Evolutionary conservation across 2,797 vertebrate species (phyloP).

Genomic region (Enteromius radiatus): DNA sequence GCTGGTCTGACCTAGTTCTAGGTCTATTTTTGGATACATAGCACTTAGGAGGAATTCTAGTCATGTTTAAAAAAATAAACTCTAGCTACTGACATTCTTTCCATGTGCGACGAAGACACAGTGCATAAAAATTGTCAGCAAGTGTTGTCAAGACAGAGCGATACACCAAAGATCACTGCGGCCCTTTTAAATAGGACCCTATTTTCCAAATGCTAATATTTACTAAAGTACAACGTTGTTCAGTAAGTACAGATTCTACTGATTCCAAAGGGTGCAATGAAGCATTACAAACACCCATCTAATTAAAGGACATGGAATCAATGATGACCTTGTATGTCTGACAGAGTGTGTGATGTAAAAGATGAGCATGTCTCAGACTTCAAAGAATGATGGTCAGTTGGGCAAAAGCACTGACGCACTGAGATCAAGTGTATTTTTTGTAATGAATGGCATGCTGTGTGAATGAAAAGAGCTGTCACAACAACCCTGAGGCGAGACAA

Average conservation of each 20-base stretch:
- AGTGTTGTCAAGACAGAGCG: not conserved
- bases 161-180: not conserved
- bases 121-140: conserved; percentile 17
- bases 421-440: conserved; percentile 7
- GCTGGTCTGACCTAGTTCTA: too few species aligned
- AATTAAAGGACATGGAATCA: conserved; percentile 12
- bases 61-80: not conserved
- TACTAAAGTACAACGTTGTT: not conserved
- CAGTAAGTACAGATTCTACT: not conserved
- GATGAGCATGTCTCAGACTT: conserved; percentile 4
- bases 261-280: conserved; percentile 1
- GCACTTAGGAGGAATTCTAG: not conserved
- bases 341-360: conserved; percentile 21
- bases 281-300: conserved; percentile 17
- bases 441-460: conserved; percentile 38
- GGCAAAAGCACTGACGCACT: conserved; percentile 21
- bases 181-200: not conserved
- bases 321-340: conserved; percentile 12
- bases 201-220: not conserved
- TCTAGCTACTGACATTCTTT: conserved; percentile 36
- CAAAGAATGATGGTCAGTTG: not conserved
- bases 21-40: conserved; percentile 4
- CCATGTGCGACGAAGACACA: not conserved
- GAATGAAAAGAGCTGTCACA: conserved; percentile 24
- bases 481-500: conserved; percentile 14